phyloP scores from a whole-genome alignment of 1,140 invertebrate genomes.

The Diabrotica undecimpunctata region DNA sequence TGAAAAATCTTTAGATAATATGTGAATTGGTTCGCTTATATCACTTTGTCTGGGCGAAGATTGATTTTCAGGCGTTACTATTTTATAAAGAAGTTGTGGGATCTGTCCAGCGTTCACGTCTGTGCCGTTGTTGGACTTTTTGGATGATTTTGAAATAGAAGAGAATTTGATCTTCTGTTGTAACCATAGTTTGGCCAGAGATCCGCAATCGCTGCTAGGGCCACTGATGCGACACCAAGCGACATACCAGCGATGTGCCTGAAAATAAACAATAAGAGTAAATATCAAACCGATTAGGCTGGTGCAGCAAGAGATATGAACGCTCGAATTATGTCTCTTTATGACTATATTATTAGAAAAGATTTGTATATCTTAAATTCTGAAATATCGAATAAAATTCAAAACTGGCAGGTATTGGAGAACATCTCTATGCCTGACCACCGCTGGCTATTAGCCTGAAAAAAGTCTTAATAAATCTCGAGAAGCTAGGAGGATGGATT shows the following conservation, averaged over 20 bases:
- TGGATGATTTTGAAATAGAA: constrained; percentile 97
- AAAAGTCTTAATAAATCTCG: too few species aligned
- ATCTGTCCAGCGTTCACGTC: constrained; percentile 98
- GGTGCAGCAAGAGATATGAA: too few species aligned
- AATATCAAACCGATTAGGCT: too few species aligned
- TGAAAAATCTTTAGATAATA: constrained; percentile 73
- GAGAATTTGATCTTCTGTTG: constrained; percentile 87
- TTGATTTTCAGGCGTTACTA: constrained; percentile 67
- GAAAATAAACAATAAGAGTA: too few species aligned
- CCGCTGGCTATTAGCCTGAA: too few species aligned
- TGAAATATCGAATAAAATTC: too few species aligned
- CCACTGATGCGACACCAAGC: constrained; percentile 91
- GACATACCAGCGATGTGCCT: constrained; percentile 91
- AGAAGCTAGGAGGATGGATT: too few species aligned
- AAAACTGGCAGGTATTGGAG: too few species aligned
- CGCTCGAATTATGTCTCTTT: too few species aligned
- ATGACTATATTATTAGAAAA: too few species aligned
- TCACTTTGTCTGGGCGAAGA: constrained; percentile 57
- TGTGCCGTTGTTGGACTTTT: constrained; percentile 98
- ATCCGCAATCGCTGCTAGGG: constrained; percentile 96
- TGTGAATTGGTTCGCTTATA: constrained; percentile 66
- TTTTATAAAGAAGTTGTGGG: constrained; percentile 85
- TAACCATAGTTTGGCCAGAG: constrained; percentile 85
- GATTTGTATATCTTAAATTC: too few species aligned
- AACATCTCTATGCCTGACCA: too few species aligned